Evolutionary conservation across 2,797 vertebrate species (phyloP), one percentile per base, ranked within the genome.

Genomic region (Etheostoma perlongum): DNA sequence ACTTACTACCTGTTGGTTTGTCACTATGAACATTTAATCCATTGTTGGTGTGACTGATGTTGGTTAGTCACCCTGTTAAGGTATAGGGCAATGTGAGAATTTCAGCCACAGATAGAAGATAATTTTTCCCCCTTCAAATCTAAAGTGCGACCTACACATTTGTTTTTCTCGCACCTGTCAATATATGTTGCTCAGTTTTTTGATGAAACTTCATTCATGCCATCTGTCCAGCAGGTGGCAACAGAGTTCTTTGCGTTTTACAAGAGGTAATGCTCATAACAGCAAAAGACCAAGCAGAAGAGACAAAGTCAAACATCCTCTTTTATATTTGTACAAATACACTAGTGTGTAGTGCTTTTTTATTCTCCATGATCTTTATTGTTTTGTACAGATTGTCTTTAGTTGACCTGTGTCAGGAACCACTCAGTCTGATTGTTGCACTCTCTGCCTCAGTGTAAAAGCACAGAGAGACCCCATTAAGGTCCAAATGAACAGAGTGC

Each of bases 181-280:
- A 14, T 14, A 12, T 6, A 42, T 6, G 5, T 12, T 46, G 9
- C 12, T 30, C 4, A 4, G 10, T 49, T 64, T 46, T 36, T 0
- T 19, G 23, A 40, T 69, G 33, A 58, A 16, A 30, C 25, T 14
- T 72, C 27, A 81, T 9, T 44, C 5, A 5, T 23, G 6, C 6
- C 4, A 4, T 62, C 18, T 77, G 3, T 69, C 88, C 93, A 90
- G 78, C 63, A 88, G 92, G 80, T 72, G 92, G 90, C 88, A 66
- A 46, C 72, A 89, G 61, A 84, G 72, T 33, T 78, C 85, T 88
- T 72, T 67, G 51, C 19, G 48, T 25, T 2, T 30, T 0, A 55
- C 47, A 71, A n/a, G 33, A 49, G 19, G n/a, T 6, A 48, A 16
- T 2, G 4, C 46, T 21, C 9, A 0, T 4, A 23, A 30, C 18